Conservation (phyloP, 37 sponge, comb jelly and placozoan genomes). For the Haliclona indistincta region DNA sequence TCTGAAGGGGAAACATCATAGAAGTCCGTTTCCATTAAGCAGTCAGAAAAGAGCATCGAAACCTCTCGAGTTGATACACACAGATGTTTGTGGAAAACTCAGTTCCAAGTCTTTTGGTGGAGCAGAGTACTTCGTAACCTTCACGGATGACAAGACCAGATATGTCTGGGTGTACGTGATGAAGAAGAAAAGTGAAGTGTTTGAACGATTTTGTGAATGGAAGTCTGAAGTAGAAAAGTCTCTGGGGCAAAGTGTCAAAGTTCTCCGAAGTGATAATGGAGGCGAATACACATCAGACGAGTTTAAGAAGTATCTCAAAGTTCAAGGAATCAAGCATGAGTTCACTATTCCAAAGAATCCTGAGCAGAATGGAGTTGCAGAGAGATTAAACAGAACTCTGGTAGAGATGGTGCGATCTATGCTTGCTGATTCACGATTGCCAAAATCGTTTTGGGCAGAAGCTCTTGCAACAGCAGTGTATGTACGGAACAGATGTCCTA, state of each 20-base stretch:
- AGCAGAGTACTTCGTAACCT: slow-evolving; percentile 64
- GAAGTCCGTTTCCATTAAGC: slow-evolving; percentile 30
- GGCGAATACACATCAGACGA: slow-evolving; percentile 54
- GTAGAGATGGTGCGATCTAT: slow-evolving; percentile 65
- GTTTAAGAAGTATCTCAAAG: slow-evolving; percentile 40
- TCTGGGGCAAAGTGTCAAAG: slow-evolving; percentile 51
- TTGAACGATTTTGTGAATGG: slow-evolving; percentile 59
- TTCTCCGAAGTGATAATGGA: slow-evolving; percentile 54
- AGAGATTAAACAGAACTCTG: slow-evolving; percentile 67
- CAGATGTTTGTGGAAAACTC: slow-evolving; percentile 60
- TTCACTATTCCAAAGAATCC: slow-evolving; percentile 66
- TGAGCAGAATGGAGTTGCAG: slow-evolving; percentile 74
- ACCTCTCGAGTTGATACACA: slow-evolving; percentile 52
- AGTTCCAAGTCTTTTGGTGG: slow-evolving; percentile 48
- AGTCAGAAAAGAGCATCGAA: slow-evolving; percentile 33
- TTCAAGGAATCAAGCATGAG: slow-evolving; percentile 67
- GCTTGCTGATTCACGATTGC: slow-evolving; percentile 59
- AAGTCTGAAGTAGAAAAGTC: slow-evolving; percentile 56
- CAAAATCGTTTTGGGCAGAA: slow-evolving; percentile 75
- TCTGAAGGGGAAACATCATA: slow-evolving; percentile 54
- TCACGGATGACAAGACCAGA: slow-evolving; percentile 60
- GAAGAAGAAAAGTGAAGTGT: slow-evolving; percentile 50
- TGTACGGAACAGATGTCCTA: slow-evolving; percentile 59
- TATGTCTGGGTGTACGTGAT: slow-evolving; percentile 68
- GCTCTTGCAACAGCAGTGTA: slow-evolving; percentile 66